Percentiles rank a stretch among this genome's conserved stretches.
Evolutionary conservation across 2,888 invertebrate species (phyloP).

Genomic region (Lymantria dispar): DNA sequence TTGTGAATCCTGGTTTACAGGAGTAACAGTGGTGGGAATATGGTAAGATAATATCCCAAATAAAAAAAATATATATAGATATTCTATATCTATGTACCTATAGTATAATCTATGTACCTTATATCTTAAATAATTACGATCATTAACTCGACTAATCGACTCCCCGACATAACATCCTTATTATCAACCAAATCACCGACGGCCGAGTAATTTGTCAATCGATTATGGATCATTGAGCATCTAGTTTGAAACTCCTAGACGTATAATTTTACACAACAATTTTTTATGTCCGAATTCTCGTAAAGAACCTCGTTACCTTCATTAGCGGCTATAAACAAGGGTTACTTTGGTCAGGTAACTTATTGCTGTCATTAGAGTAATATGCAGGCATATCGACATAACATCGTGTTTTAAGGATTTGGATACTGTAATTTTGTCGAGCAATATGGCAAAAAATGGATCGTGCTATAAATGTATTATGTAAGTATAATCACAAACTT

Average conservation of each 20-base stretch:
- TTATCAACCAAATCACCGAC: conserved; percentile 4
- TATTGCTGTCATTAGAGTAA: conserved; percentile 66
- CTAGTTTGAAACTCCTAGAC: conserved; percentile 43
- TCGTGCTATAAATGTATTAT: too few relatives aligned
- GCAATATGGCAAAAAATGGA: neutral
- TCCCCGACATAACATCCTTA: conserved; percentile 2
- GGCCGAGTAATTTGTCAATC: conserved; percentile 25
- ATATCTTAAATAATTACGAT: too few relatives aligned
- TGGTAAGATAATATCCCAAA: too few relatives aligned
- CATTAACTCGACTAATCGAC: neutral
- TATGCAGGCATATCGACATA: conserved; percentile 44
- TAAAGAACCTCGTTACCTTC: conserved; percentile 69
- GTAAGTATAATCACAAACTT: too few relatives aligned
- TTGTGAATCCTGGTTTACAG: too few relatives aligned
- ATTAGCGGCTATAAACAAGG: conserved; percentile 72
- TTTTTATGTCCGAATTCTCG: conserved; percentile 42
- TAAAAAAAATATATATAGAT: too few relatives aligned
- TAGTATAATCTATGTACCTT: too few relatives aligned
- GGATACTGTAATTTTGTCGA: conserved; percentile 20
- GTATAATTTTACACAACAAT: conserved; percentile 51
- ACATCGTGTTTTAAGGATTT: conserved; percentile 41
- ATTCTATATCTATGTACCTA: too few relatives aligned
- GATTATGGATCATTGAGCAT: conserved; percentile 26
- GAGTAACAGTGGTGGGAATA: too few relatives aligned
- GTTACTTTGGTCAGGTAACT: conserved; percentile 37